A percentile compares a stretch with the other conserved stretches of the same genome.
phyloP scores from a whole-genome alignment of 2,113 vertebrate genomes.

The Mobula hypostoma region DNA sequence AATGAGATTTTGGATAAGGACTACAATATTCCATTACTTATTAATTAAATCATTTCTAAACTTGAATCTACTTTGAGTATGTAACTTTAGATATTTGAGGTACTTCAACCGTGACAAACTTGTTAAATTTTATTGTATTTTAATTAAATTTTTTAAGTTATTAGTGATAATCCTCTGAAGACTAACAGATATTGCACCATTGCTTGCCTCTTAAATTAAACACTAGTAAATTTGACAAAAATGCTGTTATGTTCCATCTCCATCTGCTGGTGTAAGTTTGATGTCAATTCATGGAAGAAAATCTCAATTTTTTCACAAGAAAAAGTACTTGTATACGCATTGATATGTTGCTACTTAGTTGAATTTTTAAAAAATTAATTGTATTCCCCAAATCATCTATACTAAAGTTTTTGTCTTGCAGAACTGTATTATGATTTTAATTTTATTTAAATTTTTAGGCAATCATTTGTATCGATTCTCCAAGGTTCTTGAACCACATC shows the following conservation, averaged over 20 bases:
- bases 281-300: neutral
- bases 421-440: neutral
- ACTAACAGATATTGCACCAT: neutral
- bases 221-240: neutral
- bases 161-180: neutral
- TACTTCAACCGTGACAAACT: neutral
- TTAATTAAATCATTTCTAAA: neutral
- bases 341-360: neutral
- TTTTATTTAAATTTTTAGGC: constrained; percentile 54
- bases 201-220: neutral
- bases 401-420: neutral
- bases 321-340: neutral
- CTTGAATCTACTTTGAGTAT: neutral
- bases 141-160: neutral
- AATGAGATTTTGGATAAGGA: neutral
- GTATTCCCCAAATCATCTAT: neutral
- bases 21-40: neutral
- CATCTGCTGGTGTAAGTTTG: neutral
- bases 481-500: constrained; percentile 86
- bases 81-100: neutral
- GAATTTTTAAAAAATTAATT: neutral
- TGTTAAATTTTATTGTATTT: neutral
- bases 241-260: neutral
- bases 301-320: no score
- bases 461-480: constrained; percentile 97